A percentile compares a stretch with the other conserved stretches of the same genome.
Conservation (phyloP, 2,888 invertebrate species). For the Adineta ricciae region DNA sequence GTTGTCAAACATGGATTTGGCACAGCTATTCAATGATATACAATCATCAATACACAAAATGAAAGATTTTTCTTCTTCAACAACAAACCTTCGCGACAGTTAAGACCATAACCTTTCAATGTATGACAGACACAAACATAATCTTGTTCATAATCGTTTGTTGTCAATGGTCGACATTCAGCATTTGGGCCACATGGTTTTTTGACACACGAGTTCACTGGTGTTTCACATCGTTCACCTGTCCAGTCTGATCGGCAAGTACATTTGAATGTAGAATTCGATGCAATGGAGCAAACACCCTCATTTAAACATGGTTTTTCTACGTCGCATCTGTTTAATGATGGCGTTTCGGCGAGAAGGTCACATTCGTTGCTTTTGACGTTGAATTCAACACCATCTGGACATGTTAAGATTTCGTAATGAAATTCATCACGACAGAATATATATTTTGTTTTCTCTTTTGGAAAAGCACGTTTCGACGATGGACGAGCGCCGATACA, state of each 20-base stretch:
- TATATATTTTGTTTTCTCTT: not conserved
- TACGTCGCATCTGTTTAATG: not conserved
- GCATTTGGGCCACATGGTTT: not conserved
- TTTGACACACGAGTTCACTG: not conserved
- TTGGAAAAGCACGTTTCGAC: not conserved
- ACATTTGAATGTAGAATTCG: not conserved
- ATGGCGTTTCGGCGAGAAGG: too few relatives aligned
- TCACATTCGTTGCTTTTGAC: not conserved
- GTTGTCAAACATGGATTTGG: slow-evolving; percentile 10
- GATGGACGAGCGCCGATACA: not conserved
- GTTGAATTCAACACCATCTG: not conserved
- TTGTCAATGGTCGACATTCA: not conserved
- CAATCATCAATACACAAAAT: not conserved
- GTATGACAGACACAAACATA: not conserved
- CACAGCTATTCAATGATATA: not conserved
- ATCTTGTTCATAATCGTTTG: slow-evolving; percentile 7
- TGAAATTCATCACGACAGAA: not conserved
- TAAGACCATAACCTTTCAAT: not conserved
- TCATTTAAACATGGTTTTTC: not conserved
- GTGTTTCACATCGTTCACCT: slow-evolving; percentile 3
- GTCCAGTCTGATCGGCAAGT: not conserved
- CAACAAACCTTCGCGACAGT: not conserved
- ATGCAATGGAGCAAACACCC: not conserved
- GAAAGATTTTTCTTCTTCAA: too few relatives aligned
- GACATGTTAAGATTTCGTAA: not conserved